These are phyloP conservation scores for Laticauda colubrina DNA, from an alignment of 2,113 vertebrate species.

Conservation along the genomic window DNA sequence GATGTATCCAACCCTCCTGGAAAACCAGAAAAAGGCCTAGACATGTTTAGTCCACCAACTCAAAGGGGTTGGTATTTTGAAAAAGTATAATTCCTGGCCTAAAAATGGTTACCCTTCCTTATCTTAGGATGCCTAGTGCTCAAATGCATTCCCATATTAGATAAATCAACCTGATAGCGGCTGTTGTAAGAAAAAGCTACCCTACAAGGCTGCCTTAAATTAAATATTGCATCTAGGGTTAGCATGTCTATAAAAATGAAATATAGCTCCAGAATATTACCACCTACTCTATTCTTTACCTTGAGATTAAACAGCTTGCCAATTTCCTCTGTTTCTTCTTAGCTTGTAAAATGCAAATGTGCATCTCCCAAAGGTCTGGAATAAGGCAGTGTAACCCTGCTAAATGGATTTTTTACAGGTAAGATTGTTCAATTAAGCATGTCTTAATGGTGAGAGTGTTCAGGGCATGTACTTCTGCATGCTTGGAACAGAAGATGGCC, in stretches of 20 bases:
- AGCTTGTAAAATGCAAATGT: background rate
- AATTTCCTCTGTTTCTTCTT: conserved; percentile 28
- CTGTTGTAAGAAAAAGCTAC: background rate
- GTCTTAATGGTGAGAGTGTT: background rate
- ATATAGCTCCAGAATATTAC: conserved; percentile 25
- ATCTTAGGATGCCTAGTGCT: background rate
- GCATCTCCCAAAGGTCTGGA: background rate
- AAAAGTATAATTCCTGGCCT: background rate
- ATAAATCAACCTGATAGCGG: background rate
- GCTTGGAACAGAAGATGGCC: background rate
- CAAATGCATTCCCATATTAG: background rate
- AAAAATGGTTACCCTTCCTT: background rate
- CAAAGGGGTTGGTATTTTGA: too few relatives aligned
- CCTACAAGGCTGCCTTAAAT: background rate
- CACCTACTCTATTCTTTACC: conserved; percentile 22
- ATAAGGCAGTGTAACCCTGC: background rate
- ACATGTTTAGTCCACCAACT: background rate
- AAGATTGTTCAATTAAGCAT: background rate
- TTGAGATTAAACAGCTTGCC: conserved; percentile 2
- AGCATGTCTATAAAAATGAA: background rate
- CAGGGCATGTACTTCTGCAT: background rate
- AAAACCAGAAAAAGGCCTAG: background rate
- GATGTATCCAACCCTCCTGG: background rate
- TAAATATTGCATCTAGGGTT: background rate
- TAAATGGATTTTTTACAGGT: background rate